Evolutionary conservation across 23 tunicate species (phyloP), one percentile per base, ranked within the genome.

Genomic region (Pegea sp.): DNA sequence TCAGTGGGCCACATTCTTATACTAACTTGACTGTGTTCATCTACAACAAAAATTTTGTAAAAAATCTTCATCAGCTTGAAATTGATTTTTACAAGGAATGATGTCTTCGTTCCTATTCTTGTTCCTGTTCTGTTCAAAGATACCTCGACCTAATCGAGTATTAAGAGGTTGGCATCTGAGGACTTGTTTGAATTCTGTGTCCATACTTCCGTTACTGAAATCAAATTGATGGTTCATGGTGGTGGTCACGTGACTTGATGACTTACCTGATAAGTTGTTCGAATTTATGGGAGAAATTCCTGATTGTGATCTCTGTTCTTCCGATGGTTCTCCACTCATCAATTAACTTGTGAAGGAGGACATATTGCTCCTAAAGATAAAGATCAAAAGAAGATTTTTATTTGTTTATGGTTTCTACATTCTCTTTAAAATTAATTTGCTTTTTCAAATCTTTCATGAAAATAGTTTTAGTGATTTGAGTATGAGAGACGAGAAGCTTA

Each of bases 1-100:
- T 72, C 95, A 1, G 60, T 38, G 4, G 79, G 79, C 22, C 76
- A 38, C 81, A 73, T 84, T 25, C 95, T 63, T 7, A 84, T 44
- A 44, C 65, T 64, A 4, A 74, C 68, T 64, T 68, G 50, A 49
- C 76, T 73, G 76, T 80, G 93, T n/a, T 80, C 93, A 48, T 80
- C 93, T 80, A 66, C 25, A 42, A 34, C 64, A 27, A 18, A 49
- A 42, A 59, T 25, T 58, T 58, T 6, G 13, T 7, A 22, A 56
- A 26, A 56, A 24, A n/a, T 5, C 8, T 28, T 13, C 19, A 51
- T 51, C 8, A 16, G 19, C 19, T 6, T 51, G 13, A 13, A 51
- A 20, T 8, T 19, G 31, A 18, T 19, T 30, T 76, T 61, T 63
- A 84, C 95, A 84, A 22, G 95, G 69, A 49, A 84, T 61, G 24